Evolutionary conservation across 2,113 vertebrate species (phyloP).

Genomic region (Pungitius pungitius): DNA sequence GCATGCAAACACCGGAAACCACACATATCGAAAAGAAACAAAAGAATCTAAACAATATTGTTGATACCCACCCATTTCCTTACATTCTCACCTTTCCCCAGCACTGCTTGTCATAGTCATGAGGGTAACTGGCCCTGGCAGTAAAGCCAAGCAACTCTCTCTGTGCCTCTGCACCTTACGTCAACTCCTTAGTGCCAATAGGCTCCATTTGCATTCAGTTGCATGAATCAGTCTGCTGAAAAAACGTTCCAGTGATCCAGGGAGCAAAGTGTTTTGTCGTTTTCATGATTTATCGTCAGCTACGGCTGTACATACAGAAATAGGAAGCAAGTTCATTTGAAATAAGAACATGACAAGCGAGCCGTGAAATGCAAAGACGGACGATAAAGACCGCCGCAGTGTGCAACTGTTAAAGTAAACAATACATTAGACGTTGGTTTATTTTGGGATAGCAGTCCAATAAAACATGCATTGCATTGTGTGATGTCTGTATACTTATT

Average conservation of each 20-base stretch:
- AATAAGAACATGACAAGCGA: background rate
- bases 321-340: background rate
- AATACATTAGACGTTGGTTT: background rate
- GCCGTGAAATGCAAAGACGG: background rate
- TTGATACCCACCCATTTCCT: background rate
- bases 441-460: background rate
- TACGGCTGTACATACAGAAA: background rate
- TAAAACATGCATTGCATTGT: background rate
- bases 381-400: background rate
- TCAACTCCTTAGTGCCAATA: constrained; percentile 12
- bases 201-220: background rate
- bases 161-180: background rate
- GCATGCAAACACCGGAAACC: background rate
- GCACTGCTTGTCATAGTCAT: background rate
- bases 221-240: background rate
- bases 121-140: background rate
- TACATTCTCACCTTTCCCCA: background rate
- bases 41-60: background rate
- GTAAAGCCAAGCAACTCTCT: background rate
- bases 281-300: background rate
- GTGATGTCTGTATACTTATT: background rate
- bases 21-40: background rate
- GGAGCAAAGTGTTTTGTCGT: background rate
- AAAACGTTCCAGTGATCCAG: background rate
- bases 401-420: background rate